Base-by-base conservation (phyloP, 2,113 vertebrate genomes). In the Circaetus gallicus region DNA sequence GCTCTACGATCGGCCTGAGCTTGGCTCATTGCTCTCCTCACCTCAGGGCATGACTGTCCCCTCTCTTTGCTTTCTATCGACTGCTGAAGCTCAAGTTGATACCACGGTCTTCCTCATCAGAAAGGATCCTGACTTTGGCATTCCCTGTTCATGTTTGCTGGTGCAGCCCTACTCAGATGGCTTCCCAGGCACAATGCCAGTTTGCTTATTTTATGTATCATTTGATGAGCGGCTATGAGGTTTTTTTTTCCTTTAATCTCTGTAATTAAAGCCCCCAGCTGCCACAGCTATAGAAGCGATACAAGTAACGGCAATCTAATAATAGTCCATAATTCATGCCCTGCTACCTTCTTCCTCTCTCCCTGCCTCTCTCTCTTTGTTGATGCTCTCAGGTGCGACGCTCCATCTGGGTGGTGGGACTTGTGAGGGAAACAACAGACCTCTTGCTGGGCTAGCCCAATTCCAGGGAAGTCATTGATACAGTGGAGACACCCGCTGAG, bases 341-440 rank as follows among this genome's bases (percentile, higher is more conserved):
- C 70, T 8, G 5, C 28, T 63, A 66, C 63, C 80, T 69, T 38
- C 90, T 42, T n/a, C 83, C 82, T 55, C 50, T 38, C 47, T 61
- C 73, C 82, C 56, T 86, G 79, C 58, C 50, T 83, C 52, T 28
- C 62, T 42, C 25, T 67, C 67, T 56, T 22, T 79, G 36, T 81
- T 81, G 82, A 59, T 87, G 96, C 88, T 94, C 72, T 88, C 95
- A 92, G 90, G 90, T 96, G 81, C 7, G 16, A 31, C 56, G 32
- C 58, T 69, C 90, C 79, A 88, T 56, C 71, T 82, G 95, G 82
- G n/a, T 26, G 55, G 71, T 86, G 82, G 79, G 90, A 88, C n/a
- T 65, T 67, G 81, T 42, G 78, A 94, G 72, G 69, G 65, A 88
- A 85, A 94, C 92, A 93, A 55, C 79, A 90, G 83, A 61, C 47